A percentile compares a stretch with the other conserved stretches of the same genome.
Evolutionary conservation across 2,888 invertebrate species (phyloP).

Genomic region (Eupithecia insigniata): DNA sequence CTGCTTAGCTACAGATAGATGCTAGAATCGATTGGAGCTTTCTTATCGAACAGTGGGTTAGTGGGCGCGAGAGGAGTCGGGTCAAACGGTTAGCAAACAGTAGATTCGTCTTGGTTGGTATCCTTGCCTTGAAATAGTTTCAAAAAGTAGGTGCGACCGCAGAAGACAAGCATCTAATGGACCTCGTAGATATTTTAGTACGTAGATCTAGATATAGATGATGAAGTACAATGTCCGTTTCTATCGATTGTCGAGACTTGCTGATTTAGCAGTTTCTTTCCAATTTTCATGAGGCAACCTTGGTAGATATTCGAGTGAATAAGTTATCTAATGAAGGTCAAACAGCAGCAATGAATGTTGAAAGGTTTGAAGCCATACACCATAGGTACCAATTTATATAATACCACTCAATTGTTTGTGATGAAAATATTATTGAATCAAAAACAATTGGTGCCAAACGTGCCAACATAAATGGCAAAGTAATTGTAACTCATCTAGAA

Average conservation of each 20-base stretch:
- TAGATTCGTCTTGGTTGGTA: conserved; percentile 74
- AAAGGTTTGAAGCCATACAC: conserved; percentile 6
- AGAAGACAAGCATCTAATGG: conserved; percentile 25
- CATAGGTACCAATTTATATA: neutral
- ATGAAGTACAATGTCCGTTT: conserved; percentile 50
- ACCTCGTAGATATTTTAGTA: neutral
- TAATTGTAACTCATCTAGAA: neutral
- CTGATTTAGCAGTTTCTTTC: conserved; percentile 45
- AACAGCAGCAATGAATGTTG: conserved; percentile 8
- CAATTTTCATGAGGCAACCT: conserved; percentile 35
- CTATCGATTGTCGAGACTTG: conserved; percentile 44
- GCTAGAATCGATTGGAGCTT: conserved; percentile 60
- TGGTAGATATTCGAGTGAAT: conserved; percentile 19
- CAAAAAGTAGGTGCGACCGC: conserved; percentile 61
- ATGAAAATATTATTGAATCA: neutral
- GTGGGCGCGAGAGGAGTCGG: conserved; percentile 74
- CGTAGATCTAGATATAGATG: neutral
- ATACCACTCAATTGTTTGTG: neutral
- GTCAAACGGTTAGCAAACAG: conserved; percentile 80
- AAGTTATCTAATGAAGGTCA: conserved; percentile 17
- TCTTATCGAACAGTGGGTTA: conserved; percentile 77
- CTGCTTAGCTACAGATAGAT: conserved; percentile 58
- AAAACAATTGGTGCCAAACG: neutral
- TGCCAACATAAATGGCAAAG: neutral
- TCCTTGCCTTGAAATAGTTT: conserved; percentile 70